A percentile compares a stretch with the other conserved stretches of the same genome.
These are phyloP conservation scores for Mystacides longicornis DNA, from an alignment of 2,888 invertebrate species.

Conservation along the genomic window DNA sequence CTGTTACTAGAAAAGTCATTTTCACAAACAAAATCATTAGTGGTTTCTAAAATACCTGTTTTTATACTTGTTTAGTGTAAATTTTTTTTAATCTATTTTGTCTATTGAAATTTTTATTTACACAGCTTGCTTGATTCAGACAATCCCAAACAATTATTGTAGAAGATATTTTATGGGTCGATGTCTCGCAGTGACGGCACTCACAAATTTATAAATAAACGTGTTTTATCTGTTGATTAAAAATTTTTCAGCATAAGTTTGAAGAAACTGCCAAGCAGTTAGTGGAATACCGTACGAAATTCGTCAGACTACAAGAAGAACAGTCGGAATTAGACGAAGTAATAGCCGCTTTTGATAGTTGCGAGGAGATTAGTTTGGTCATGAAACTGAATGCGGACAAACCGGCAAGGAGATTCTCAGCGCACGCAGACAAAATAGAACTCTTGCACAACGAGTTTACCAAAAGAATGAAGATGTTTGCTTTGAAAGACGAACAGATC, in stretches of 20 bases:
- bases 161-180: too few relatives aligned
- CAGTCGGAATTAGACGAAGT: constrained; percentile 16
- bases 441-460: constrained; percentile 34
- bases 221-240: too few relatives aligned
- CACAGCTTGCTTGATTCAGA: too few relatives aligned
- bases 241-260: constrained; percentile 37
- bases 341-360: constrained; percentile 13
- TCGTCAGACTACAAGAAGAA: constrained; percentile 18
- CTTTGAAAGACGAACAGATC: constrained; percentile 45
- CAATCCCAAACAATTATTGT: too few relatives aligned
- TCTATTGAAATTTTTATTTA: too few relatives aligned
- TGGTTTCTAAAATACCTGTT: too few relatives aligned
- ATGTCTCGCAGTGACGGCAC: too few relatives aligned
- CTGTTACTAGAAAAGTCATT: too few relatives aligned
- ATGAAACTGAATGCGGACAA: constrained; percentile 13
- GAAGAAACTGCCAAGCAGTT: constrained; percentile 44
- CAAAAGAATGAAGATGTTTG: constrained; percentile 39
- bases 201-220: too few relatives aligned
- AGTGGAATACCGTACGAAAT: constrained; percentile 33
- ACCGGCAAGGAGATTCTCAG: constrained; percentile 19
- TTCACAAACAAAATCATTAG: too few relatives aligned
- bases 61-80: too few relatives aligned
- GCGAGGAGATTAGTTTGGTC: constrained; percentile 19
- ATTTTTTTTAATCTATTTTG: too few relatives aligned
- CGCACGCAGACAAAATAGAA: constrained; percentile 19